Evolutionary conservation across 2,113 vertebrate species (phyloP), one percentile per base, ranked within the genome.

Genomic region (Neolamprologus brichardi): DNA sequence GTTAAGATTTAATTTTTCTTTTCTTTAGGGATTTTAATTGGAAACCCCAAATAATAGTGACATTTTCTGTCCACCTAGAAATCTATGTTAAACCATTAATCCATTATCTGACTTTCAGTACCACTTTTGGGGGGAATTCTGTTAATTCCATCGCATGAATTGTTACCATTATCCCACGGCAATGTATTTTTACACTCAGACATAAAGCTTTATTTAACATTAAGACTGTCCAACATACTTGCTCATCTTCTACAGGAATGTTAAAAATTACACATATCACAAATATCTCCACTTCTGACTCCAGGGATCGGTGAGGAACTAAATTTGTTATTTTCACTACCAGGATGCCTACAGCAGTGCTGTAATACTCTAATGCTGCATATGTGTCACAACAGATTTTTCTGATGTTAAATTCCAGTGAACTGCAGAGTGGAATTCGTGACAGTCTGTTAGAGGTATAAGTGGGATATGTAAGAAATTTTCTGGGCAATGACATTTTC

Each of bases 1-100:
- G 14, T 25, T 75, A 44, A 81, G 28, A 30, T 46, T 75, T 20
- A 6, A 18, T 46, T 11, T 75, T 72, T 44, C 3, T 88, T 72
- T 83, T 81, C 28, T 44, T 72, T 46, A 80, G 54, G 77, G 6
- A 34, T 83, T 88, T 81, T 89, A 82, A 80, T 83, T 88, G 49
- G 87, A 91, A 91, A 84, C 88, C 84, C 90, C 53, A 84, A 86
- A 92, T 46, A 25, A 72, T 88, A 94, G 85, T 89, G 92, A 93
- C 15, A 10, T 82, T 52, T 3, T 4, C 72, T 80, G 58, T 54
- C 41, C 53, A 82, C 79, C 79, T 81, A 5, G 37, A 87, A 92
- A 94, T 94, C 90, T 3, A 94, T 93, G 28, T 58, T 85, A 91
- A 92, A 94, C 93, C 86, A 46, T 83, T 91, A 80, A 86, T 88